Evolutionary conservation across 2,888 invertebrate genomes (phyloP).

Genomic region (Xylota sylvarum): DNA sequence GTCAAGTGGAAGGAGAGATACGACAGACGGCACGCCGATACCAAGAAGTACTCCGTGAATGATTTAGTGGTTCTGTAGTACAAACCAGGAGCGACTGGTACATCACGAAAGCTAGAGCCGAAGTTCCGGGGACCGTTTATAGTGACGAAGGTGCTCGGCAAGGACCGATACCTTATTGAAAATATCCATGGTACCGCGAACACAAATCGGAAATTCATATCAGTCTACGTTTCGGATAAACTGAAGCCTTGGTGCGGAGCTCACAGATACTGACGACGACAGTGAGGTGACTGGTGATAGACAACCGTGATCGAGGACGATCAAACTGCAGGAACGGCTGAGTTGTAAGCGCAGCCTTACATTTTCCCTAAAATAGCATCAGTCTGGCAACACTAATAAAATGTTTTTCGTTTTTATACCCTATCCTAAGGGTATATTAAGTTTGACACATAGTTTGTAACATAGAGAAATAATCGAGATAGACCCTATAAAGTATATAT

Average conservation of each 20-base stretch:
- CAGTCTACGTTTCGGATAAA: slow-evolving; percentile 25
- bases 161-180: background rate
- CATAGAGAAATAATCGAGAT: no score
- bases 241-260: slow-evolving; percentile 78
- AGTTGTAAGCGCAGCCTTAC: no score
- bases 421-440: no score
- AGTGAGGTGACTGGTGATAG: background rate
- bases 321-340: slow-evolving; percentile 4
- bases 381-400: no score
- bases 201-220: slow-evolving; percentile 2
- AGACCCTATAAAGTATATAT: no score
- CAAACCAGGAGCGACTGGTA: no score
- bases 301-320: slow-evolving; percentile 13
- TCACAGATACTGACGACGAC: background rate
- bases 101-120: slow-evolving; percentile 12
- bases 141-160: no score
- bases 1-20: slow-evolving; percentile 18
- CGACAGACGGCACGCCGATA: background rate
- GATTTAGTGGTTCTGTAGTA: slow-evolving; percentile 7
- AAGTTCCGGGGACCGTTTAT: slow-evolving; percentile 7
- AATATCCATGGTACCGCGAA: background rate
- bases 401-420: no score
- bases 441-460: no score
- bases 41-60: no score
- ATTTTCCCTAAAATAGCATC: background rate